Evolutionary conservation across 2,888 invertebrate species (phyloP).

Genomic region (Blera fallax): DNA sequence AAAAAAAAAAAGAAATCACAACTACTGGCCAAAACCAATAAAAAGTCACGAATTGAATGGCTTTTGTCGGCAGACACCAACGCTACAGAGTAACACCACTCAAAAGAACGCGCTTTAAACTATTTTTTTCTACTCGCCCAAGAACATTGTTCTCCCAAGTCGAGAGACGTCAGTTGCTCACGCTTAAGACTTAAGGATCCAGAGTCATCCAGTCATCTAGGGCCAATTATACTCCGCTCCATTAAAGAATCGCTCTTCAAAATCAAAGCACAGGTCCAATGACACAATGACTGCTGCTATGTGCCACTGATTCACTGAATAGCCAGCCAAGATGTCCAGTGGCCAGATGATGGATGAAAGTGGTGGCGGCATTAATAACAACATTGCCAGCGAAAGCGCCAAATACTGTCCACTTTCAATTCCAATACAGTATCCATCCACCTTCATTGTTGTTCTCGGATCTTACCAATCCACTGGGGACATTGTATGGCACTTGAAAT

Average conservation of each 20-base stretch:
- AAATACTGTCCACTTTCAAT: conserved; percentile 41
- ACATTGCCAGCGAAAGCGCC: conserved; percentile 51
- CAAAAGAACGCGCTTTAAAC: background rate
- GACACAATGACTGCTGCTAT: conserved; percentile 13
- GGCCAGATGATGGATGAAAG: conserved; percentile 53
- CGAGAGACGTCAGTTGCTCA: background rate
- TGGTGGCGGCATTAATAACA: conserved; percentile 45
- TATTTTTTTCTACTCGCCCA: background rate
- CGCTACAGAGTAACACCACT: conserved; percentile 17
- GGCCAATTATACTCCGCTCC: conserved; percentile 30
- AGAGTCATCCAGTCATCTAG: conserved; percentile 3
- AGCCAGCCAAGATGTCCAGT: conserved; percentile 25
- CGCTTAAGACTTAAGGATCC: background rate
- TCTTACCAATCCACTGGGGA: conserved; percentile 12
- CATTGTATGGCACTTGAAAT: conserved; percentile 45
- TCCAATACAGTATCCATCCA: conserved; percentile 38
- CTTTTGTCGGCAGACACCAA: conserved; percentile 38
- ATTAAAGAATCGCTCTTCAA: conserved; percentile 26
- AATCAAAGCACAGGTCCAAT: conserved; percentile 28
- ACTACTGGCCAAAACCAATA: conserved; percentile 29
- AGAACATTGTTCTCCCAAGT: background rate
- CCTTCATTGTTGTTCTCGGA: conserved; percentile 11
- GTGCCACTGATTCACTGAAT: conserved; percentile 20
- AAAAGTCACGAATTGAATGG: conserved; percentile 23
- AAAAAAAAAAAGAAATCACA: conserved; percentile 30